A percentile compares a stretch with the other conserved stretches of the same genome.
These are phyloP conservation scores for Acrobasis consociella DNA, from an alignment of 2,888 invertebrate species.

Conservation along the genomic window DNA sequence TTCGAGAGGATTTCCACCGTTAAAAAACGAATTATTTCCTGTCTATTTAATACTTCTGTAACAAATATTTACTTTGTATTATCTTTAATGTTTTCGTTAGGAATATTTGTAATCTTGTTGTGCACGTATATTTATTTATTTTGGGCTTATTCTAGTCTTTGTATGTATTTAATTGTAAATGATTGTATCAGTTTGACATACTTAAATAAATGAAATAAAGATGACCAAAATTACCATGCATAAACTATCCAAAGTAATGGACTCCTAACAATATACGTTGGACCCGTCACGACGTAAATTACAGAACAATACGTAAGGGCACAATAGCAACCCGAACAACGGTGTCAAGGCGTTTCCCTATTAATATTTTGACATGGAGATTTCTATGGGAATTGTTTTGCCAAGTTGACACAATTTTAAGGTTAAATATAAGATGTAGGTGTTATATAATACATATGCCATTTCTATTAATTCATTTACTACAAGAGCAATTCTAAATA, in stretches of 20 bases:
- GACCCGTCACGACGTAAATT: constrained; percentile 34
- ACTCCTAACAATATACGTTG: constrained; percentile 1
- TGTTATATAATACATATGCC: no score
- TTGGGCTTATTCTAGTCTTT: no score
- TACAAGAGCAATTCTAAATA: no score
- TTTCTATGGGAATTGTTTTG: constrained; percentile 38
- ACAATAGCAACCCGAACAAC: constrained; percentile 51
- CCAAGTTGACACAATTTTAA: background rate
- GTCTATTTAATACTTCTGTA: no score
- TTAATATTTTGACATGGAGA: constrained; percentile 56
- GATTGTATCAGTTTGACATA: background rate
- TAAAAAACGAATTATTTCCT: no score
- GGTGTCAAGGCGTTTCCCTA: constrained; percentile 69
- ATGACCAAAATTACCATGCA: background rate
- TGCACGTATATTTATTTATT: no score
- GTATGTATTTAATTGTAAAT: no score
- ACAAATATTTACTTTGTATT: no score
- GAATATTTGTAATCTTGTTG: no score
- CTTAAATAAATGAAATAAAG: background rate
- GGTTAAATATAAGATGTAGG: background rate
- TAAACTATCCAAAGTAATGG: constrained; percentile 7
- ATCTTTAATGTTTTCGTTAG: no score
- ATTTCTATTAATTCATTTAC: no score
- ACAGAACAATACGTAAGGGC: constrained; percentile 47
- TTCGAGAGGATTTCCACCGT: no score